phyloP scores from a whole-genome alignment of 2,888 invertebrate genomes.

The Apomyelois bistriatella region DNA sequence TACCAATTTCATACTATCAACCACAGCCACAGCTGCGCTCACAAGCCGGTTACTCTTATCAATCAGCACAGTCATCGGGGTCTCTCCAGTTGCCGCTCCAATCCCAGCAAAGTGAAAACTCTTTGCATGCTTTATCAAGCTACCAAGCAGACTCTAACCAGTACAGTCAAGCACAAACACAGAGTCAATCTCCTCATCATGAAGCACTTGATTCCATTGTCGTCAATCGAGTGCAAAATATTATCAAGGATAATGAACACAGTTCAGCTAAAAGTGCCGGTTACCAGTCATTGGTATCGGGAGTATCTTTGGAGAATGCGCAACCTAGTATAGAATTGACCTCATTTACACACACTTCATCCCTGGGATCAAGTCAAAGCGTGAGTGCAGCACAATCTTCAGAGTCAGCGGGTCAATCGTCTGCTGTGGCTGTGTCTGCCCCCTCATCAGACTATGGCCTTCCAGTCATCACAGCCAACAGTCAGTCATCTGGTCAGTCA shows the following conservation, averaged over 20 bases:
- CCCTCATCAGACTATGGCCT: conserved; percentile 43
- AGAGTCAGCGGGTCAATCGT: conserved; percentile 29
- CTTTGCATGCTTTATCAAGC: conserved; percentile 41
- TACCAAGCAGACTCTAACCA: conserved; percentile 64
- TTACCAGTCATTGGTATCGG: conserved; percentile 62
- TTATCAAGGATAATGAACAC: conserved; percentile 65
- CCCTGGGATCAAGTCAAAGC: conserved; percentile 26
- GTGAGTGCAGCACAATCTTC: conserved; percentile 24
- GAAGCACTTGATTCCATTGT: conserved; percentile 60
- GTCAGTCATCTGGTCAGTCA: conserved; percentile 28
- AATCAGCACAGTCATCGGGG: conserved; percentile 24
- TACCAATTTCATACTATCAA: conserved; percentile 21
- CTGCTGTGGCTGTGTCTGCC: conserved; percentile 27
- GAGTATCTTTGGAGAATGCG: conserved; percentile 61
- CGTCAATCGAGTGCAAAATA: conserved; percentile 55
- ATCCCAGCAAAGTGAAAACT: conserved; percentile 34
- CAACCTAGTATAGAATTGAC: conserved; percentile 66
- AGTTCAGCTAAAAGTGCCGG: conserved; percentile 59
- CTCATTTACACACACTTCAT: conserved; percentile 64
- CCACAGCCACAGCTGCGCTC: conserved; percentile 27
- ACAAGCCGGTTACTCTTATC: conserved; percentile 31
- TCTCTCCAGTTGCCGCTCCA: conserved; percentile 35
- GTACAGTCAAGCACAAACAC: conserved; percentile 42
- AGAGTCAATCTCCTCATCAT: conserved; percentile 32
- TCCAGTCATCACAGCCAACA: conserved; percentile 37